Evolutionary conservation across 2,797 vertebrate species (phyloP).

Genomic region (Anguilla marmorata): DNA sequence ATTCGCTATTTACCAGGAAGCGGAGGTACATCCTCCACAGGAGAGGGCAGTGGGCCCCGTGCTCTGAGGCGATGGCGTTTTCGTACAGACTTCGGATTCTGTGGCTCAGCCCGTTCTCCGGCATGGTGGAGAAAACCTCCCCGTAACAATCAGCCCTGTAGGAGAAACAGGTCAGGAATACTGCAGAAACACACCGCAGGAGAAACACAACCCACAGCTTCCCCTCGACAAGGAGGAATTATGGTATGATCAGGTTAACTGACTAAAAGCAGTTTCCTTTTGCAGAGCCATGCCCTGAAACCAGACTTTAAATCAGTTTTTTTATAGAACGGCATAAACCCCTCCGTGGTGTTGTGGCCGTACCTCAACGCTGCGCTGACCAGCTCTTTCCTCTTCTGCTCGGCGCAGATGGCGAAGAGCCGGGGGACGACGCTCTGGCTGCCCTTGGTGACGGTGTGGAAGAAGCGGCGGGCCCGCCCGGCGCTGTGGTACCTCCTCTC

Average conservation of each 20-base stretch:
- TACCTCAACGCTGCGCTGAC: constrained; percentile 86
- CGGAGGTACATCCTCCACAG: constrained; percentile 93
- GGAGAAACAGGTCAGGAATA: constrained; percentile 4
- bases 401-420: constrained; percentile 86
- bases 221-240: neutral
- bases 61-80: constrained; percentile 73
- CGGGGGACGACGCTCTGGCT: constrained; percentile 75
- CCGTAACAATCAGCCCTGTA: constrained; percentile 58
- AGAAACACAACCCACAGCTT: neutral
- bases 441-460: constrained; percentile 75
- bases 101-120: constrained; percentile 87
- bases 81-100: constrained; percentile 88
- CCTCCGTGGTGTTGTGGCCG: constrained; percentile 5
- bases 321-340: neutral
- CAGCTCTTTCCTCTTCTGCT: constrained; percentile 85
- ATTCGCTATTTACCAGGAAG: constrained; percentile 79
- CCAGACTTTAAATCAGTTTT: neutral
- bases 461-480: constrained; percentile 84
- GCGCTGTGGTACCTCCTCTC: constrained; percentile 84
- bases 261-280: neutral
- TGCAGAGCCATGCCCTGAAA: neutral
- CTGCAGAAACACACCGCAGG: neutral
- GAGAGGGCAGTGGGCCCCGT: constrained; percentile 82
- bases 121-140: constrained; percentile 66
- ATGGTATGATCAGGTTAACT: neutral